Evolutionary conservation across 2,113 vertebrate genomes (phyloP), one percentile per base, ranked within the genome.

Genomic region (Leucopternis melanops): DNA sequence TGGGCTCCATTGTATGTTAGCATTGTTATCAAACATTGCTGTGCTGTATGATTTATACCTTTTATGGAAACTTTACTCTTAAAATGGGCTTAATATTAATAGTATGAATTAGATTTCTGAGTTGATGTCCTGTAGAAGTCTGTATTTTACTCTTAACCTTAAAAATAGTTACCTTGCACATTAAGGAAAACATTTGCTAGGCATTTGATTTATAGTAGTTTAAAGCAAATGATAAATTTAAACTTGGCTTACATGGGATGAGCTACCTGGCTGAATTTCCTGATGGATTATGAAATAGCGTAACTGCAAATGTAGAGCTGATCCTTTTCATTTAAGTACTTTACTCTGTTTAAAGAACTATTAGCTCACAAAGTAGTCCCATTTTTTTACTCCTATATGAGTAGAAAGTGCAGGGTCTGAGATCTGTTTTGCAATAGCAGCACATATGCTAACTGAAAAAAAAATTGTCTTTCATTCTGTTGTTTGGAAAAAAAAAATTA

Each of bases 391-490:
- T 86, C 32, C 31, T 82, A 1, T 69, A n/a, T 61, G 74, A 70
- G 74, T 72, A 85, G 71, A 36, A 71, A 91, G 69, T 69, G 40
- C 42, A 62, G 79, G 62, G n/a, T 86, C 63, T 90, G 77, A 84
- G 81, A 71, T 94, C 89, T 93, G 81, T 93, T 94, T 85, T 77
- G 79, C 45, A 78, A 86, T 95, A 95, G 79, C 79, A 94, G 92
- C 90, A 90, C 94, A 96, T 95, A 96, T 92, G 93, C 90, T 92
- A 88, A 84, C 59, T 81, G 36, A 81, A 94, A 94, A 95, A 95
- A 92, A 86, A 81, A 59, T 9, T 63, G 29, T 91, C 74, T 96
- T 88, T 93, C 84, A 65, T 93, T 85, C 93, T 93, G 90, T 95
- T 96, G 90, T 93, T 80, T 50, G 66, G 50, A 2, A n/a, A 81